phyloP scores from a whole-genome alignment of 2,113 vertebrate species.

The Prionailurus bengalensis region DNA sequence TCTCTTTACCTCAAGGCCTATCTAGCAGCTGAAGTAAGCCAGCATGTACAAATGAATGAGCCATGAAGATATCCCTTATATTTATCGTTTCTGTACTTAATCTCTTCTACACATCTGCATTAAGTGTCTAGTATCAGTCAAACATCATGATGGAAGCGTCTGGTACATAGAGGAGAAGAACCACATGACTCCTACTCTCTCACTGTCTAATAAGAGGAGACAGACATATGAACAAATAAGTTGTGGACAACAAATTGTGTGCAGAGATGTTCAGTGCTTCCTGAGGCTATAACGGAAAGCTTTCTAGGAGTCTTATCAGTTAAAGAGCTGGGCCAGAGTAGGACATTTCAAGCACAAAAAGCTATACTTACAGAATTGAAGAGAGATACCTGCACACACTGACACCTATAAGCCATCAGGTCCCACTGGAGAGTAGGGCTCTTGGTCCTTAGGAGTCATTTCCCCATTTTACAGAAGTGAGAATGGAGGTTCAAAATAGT shows the following conservation, averaged over 20 bases:
- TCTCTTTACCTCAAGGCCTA: neutral
- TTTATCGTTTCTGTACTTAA: neutral
- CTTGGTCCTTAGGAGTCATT: neutral
- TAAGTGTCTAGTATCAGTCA: neutral
- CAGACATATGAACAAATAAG: neutral
- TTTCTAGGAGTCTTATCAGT: neutral
- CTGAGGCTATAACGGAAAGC: neutral
- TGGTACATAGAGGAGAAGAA: neutral
- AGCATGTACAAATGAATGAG: neutral
- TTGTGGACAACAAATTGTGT: neutral
- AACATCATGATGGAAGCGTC: neutral
- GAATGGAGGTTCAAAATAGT: neutral
- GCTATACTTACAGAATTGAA: neutral
- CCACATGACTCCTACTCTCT: neutral
- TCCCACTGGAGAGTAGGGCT: rapidly evolving
- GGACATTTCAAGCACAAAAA: neutral
- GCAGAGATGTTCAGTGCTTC: neutral
- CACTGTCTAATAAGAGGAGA: neutral
- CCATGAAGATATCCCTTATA: neutral
- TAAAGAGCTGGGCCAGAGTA: neutral
- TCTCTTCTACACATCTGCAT: neutral
- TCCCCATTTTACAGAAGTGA: neutral
- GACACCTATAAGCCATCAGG: rapidly evolving
- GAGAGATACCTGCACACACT: neutral
- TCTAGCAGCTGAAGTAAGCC: neutral